These are phyloP conservation scores for Trichonephila clavata DNA, from an alignment of 1,140 invertebrate species.

Conservation along the genomic window DNA sequence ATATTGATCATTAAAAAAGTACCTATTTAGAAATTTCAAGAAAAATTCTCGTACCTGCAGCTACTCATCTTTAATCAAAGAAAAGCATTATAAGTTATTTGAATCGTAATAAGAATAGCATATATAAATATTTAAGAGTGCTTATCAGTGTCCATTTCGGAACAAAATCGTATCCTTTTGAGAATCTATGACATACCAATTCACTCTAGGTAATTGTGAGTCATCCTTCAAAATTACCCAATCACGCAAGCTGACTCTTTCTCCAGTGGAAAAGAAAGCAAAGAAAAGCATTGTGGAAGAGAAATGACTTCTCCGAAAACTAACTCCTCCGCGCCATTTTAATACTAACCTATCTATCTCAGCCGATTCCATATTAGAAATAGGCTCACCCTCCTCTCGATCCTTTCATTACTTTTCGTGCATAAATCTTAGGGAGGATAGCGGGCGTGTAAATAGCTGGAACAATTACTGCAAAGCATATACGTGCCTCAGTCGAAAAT, in stretches of 20 bases:
- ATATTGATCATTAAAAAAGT: no score
- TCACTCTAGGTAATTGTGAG: constrained; percentile 12
- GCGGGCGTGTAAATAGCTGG: constrained; percentile 24
- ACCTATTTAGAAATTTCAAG: no score
- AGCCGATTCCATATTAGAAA: constrained; percentile 27
- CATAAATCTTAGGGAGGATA: constrained; percentile 51
- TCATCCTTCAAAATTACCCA: constrained; percentile 25
- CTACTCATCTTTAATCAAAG: no score
- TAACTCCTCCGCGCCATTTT: neutral
- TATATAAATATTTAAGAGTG: neutral
- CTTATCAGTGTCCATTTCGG: neutral
- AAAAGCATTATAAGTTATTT: no score
- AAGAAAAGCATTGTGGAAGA: neutral
- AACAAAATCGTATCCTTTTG: neutral
- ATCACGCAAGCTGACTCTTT: neutral
- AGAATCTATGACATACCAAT: constrained; percentile 7
- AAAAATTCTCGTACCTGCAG: no score
- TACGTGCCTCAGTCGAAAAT: constrained; percentile 13
- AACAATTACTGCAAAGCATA: constrained; percentile 64
- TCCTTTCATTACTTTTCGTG: constrained; percentile 48
- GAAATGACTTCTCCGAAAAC: constrained; percentile 9
- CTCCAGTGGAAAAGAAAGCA: neutral
- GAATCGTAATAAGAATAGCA: no score
- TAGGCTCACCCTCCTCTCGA: constrained; percentile 16
- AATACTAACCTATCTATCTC: constrained; percentile 54